Percentiles rank a stretch among this genome's conserved stretches.
These are phyloP conservation scores for Pseudorasbora parva DNA, from an alignment of 2,113 vertebrate genomes.

Conservation along the genomic window DNA sequence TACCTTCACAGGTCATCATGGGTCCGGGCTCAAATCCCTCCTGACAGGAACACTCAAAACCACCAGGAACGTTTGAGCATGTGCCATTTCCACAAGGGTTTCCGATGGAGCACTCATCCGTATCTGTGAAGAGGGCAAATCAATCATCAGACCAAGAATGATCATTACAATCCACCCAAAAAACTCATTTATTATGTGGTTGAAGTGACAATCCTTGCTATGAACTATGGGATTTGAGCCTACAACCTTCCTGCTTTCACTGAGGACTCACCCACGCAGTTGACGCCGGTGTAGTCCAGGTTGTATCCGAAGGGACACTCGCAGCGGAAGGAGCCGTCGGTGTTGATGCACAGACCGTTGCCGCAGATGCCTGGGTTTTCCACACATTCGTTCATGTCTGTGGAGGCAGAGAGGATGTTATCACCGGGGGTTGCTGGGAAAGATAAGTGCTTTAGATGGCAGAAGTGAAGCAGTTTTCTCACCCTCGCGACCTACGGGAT, in stretches of 20 bases:
- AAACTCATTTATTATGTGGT: not conserved
- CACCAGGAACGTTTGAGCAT: slow-evolving; percentile 89
- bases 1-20: slow-evolving; percentile 93
- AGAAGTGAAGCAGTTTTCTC: slow-evolving; percentile 43
- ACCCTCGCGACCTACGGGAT: slow-evolving; percentile 85
- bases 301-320: slow-evolving; percentile 93
- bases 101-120: slow-evolving; percentile 89
- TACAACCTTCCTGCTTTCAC: too few relatives aligned
- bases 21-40: slow-evolving; percentile 92
- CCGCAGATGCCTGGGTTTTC: slow-evolving; percentile 87
- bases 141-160: not conserved
- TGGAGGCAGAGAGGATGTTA: not conserved
- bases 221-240: not conserved
- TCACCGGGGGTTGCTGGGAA: not conserved
- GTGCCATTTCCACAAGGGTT: slow-evolving; percentile 93
- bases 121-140: slow-evolving; percentile 74
- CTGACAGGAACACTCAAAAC: slow-evolving; percentile 89
- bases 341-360: slow-evolving; percentile 90
- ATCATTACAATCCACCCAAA: not conserved
- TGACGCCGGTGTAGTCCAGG: slow-evolving; percentile 88
- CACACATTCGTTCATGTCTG: slow-evolving; percentile 90
- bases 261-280: slow-evolving; percentile 85
- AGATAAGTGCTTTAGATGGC: not conserved
- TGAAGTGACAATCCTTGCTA: not conserved
- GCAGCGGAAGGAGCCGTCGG: slow-evolving; percentile 92